Percentiles rank a stretch among this genome's conserved stretches.
These are phyloP conservation scores for Dichetophora obliterata DNA, from an alignment of 2,888 invertebrate species.

Conservation along the genomic window DNA sequence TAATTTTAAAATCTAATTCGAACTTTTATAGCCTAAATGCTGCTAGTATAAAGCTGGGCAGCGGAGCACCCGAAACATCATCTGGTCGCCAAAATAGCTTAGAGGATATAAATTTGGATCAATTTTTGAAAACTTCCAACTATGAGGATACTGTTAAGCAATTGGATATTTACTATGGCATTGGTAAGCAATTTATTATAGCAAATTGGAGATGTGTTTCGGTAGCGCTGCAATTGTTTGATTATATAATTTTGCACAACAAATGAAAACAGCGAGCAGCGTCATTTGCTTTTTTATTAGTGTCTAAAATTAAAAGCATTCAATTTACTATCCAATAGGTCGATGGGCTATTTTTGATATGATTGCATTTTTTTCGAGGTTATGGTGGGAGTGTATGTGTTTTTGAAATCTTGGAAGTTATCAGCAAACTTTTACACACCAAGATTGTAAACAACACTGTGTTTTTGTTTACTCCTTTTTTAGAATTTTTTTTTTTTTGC, in stretches of 20 bases:
- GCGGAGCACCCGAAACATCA: slow-evolving; percentile 52
- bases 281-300: background rate
- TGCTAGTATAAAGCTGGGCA: slow-evolving; percentile 44
- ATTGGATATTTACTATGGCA: slow-evolving; percentile 93
- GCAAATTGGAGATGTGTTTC: background rate
- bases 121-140: slow-evolving; percentile 84
- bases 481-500: background rate
- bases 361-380: background rate
- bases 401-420: background rate
- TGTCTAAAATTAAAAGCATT: background rate
- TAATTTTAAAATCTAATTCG: background rate
- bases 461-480: slow-evolving; percentile 12
- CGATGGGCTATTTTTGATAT: slow-evolving; percentile 21
- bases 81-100: slow-evolving; percentile 74
- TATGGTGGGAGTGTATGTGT: background rate
- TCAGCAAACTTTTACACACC: slow-evolving; percentile 9
- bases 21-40: background rate
- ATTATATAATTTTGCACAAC: slow-evolving; percentile 26
- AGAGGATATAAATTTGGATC: slow-evolving; percentile 84
- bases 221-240: background rate
- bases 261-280: background rate
- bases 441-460: background rate
- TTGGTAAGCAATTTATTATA: slow-evolving; percentile 74
- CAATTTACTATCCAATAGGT: background rate
- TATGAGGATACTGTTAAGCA: slow-evolving; percentile 93